These are phyloP conservation scores for Pelosia muscerda DNA, from an alignment of 2,888 invertebrate genomes.

Conservation along the genomic window DNA sequence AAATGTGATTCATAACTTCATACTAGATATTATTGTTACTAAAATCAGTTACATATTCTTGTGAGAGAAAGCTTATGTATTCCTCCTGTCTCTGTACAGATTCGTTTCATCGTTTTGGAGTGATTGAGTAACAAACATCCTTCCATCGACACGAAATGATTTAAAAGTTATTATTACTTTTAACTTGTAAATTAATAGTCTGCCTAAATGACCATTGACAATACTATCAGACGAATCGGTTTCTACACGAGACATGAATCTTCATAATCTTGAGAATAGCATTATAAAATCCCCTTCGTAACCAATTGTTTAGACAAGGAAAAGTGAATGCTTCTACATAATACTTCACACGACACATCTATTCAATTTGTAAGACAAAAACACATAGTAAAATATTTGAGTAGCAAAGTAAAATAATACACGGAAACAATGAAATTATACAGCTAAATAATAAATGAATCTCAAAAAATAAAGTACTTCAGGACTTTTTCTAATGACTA, in stretches of 20 bases:
- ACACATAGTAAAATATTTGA: conserved; percentile 42
- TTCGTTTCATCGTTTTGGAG: background rate
- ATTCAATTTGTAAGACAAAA: conserved; percentile 50
- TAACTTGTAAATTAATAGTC: background rate
- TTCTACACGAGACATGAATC: conserved; percentile 35
- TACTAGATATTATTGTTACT: background rate
- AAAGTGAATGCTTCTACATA: conserved; percentile 54
- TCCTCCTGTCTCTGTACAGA: background rate
- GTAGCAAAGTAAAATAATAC: conserved; percentile 34
- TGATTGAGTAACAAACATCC: background rate
- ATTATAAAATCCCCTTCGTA: conserved; percentile 49
- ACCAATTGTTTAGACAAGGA: conserved; percentile 59
- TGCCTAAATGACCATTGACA: conserved; percentile 11
- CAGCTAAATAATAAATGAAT: background rate
- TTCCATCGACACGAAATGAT: background rate
- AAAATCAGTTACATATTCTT: background rate
- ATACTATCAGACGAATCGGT: conserved; percentile 29
- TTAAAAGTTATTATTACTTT: background rate
- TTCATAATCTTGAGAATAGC: conserved; percentile 48
- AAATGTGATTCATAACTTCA: background rate
- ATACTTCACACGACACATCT: conserved; percentile 53
- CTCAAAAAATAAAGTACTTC: background rate
- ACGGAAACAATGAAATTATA: conserved; percentile 42
- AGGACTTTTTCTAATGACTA: background rate
- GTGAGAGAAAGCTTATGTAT: background rate